Base-by-base conservation (phyloP, 2,888 invertebrate genomes). In the Phlogophora meticulosa region DNA sequence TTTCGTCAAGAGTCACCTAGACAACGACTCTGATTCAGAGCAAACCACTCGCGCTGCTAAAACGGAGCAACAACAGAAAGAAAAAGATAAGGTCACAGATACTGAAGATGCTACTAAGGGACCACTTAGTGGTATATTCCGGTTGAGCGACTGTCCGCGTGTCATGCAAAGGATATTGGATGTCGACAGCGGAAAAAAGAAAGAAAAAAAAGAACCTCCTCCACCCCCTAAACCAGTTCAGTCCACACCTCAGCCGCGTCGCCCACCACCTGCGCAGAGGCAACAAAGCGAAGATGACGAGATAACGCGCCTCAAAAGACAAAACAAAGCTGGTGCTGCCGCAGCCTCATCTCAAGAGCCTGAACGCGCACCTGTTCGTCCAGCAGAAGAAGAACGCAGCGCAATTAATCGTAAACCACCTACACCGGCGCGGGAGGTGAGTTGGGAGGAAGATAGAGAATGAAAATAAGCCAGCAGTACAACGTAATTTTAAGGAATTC, bases 201-300 rank as follows among this genome's bases (percentile, higher is more conserved):
- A 97, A 90, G 97, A 98, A 89, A 97, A 97, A 84, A 97, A 98
- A 84, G 97, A 97, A 83, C 96, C 91, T 59, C 95, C 95, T 40
- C 96, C 94, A 60, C 96, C 95, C 45, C 94, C 96, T 66, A 91
- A 96, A 78, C 96, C 97, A 76, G 96, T 96, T 63, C 93, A 96
- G 78, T 96, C 96, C 62, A 95, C 96, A 76, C 96, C 96, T 83
- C 94, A 96, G 62, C 95, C 95, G 56, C 94, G 96, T 57, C 95
- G 95, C 53, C 96, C 96, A 43, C 96, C 96, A 48, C 96, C 97
- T n/a, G 96, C 98, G 11, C 96, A 97, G 55, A 96, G 98, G 71
- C 98, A 98, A 92, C 96, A 97, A 76, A 98, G 98, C 88, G 98
- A 98, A 93, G 98, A 98, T 85, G 98, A 98, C 87, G 99, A 99